Evolutionary conservation across 1,140 invertebrate genomes (phyloP).

Genomic region (Ctenoplectra terminalis): DNA sequence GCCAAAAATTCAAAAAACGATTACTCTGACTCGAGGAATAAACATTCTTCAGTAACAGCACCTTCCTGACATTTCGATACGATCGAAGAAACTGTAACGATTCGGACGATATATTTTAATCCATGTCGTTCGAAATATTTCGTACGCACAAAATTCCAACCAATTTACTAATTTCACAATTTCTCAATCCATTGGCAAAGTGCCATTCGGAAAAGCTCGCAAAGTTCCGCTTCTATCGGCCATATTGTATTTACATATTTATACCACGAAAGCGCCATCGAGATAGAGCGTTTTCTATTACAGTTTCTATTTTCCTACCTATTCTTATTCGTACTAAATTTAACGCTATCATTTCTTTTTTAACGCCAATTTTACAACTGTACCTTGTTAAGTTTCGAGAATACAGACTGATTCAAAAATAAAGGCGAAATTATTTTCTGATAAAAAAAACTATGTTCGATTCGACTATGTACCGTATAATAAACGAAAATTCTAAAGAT

Average conservation of each 20-base stretch:
- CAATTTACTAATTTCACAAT: conserved; percentile 18
- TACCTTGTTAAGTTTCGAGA: not conserved
- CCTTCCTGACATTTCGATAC: conserved; percentile 50
- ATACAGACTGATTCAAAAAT: not conserved
- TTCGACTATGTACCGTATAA: no score
- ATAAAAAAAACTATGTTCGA: no score
- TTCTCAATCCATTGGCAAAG: conserved; percentile 45
- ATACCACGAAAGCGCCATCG: conserved; percentile 45
- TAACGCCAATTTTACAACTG: not conserved
- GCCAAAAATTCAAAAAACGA: not conserved
- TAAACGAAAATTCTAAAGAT: no score
- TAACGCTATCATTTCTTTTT: not conserved
- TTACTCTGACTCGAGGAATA: conserved; percentile 45
- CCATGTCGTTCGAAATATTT: not conserved
- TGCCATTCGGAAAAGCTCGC: conserved; percentile 50
- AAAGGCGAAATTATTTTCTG: not conserved
- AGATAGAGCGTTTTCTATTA: conserved; percentile 38
- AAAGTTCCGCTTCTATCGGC: conserved; percentile 64
- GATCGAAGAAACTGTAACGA: conserved; percentile 4
- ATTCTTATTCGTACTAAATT: not conserved
- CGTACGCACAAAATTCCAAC: not conserved
- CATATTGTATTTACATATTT: conserved; percentile 72
- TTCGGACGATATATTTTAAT: conserved; percentile 8
- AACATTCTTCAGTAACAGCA: conserved; percentile 60
- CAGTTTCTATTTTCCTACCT: not conserved